Evolutionary conservation across 2,113 vertebrate species (phyloP).

Genomic region (Macroglossus sobrinus): DNA sequence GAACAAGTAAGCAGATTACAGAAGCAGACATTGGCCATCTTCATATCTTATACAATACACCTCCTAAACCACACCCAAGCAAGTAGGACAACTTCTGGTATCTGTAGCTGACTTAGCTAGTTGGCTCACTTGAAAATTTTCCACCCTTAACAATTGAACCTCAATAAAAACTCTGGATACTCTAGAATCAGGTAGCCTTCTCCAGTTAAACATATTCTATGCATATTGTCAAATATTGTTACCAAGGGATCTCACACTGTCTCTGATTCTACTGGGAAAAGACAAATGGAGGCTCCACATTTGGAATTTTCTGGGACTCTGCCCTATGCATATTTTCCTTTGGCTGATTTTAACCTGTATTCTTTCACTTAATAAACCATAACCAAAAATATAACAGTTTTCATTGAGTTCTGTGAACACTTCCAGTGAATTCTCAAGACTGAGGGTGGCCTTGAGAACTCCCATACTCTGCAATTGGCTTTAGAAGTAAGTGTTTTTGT

Average conservation of each 20-base stretch:
- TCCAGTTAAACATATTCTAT: neutral
- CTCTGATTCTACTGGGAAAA: neutral
- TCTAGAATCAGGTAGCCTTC: neutral
- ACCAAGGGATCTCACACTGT: no score
- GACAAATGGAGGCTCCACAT: neutral
- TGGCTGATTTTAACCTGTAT: neutral
- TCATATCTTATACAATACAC: no score
- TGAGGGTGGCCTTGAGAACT: neutral
- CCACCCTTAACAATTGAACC: no score
- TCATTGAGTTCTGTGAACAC: neutral
- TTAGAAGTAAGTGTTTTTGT: neutral
- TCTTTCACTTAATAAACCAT: neutral
- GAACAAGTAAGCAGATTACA: no score
- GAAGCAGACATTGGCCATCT: no score
- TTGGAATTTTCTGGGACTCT: neutral
- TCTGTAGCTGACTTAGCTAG: no score
- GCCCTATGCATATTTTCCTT: neutral
- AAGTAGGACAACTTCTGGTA: no score
- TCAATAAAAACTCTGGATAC: neutral
- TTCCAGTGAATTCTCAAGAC: neutral
- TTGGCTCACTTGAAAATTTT: no score
- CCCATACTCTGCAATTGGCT: neutral
- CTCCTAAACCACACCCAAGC: no score
- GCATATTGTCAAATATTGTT: neutral
- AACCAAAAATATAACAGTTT: neutral